Conservation (phyloP, 2,888 invertebrate genomes). For the Eupeodes luniger region DNA sequence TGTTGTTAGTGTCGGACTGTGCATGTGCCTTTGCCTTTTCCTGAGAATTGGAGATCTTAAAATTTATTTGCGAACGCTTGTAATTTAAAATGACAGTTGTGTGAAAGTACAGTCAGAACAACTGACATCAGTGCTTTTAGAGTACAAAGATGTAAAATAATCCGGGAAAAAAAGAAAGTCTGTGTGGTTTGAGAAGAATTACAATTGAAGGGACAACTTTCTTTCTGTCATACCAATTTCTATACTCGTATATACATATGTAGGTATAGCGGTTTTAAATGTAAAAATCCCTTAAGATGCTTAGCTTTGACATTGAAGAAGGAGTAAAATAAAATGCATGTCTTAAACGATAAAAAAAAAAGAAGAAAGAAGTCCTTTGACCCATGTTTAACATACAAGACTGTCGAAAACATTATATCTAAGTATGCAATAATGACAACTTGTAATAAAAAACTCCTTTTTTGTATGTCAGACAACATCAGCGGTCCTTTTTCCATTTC, state of each 20-base stretch:
- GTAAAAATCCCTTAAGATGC: neutral
- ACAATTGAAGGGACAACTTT: neutral
- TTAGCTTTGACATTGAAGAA: neutral
- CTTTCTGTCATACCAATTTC: neutral
- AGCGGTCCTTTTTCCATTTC: neutral
- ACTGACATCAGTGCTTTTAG: neutral
- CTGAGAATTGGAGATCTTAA: neutral
- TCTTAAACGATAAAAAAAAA: neutral
- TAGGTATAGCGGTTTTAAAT: neutral
- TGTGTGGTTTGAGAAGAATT: constrained; percentile 11
- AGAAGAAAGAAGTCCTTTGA: neutral
- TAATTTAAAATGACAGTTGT: constrained; percentile 35
- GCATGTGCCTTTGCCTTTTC: too few relatives aligned
- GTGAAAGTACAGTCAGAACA: constrained; percentile 32
- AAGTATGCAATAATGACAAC: constrained; percentile 7
- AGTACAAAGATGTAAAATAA: neutral
- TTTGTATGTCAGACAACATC: neutral
- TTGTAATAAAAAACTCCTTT: constrained; percentile 8
- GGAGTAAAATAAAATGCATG: neutral
- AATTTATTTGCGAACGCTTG: neutral
- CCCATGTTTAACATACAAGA: constrained; percentile 7
- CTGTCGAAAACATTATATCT: neutral
- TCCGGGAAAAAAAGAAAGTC: constrained; percentile 25
- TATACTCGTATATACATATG: neutral
- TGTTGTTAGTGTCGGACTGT: too few relatives aligned